Base-by-base conservation (phyloP, 2,888 invertebrate genomes). In the Hanleya hanleyi region DNA sequence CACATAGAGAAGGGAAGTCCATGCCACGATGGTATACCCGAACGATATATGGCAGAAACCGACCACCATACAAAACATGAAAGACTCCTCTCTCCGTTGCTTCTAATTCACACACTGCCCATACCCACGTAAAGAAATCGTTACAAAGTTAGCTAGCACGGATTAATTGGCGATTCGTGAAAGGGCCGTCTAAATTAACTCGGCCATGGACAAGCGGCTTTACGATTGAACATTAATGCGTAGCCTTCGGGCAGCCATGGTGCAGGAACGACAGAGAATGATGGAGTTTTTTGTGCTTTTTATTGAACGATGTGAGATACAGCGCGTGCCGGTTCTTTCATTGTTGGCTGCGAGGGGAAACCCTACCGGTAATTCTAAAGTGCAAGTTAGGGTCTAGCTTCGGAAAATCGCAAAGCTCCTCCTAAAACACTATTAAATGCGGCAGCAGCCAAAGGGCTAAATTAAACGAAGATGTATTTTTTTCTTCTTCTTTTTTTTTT, bases 161-260 rank as follows among this genome's bases (percentile, higher is more conserved):
- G 57, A 57, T 57, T 57, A 57, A 57, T 57, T 57, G 57, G 26
- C 57, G 29, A 57, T 57, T 57, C 57, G 57, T 57, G 57, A 57
- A 57, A 57, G 57, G 57, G 22, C 57, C 5, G 57, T 57, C 57
- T 57, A 57, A 57, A 57, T 57, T 57, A 57, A 57, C 57, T 57
- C 32, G 57, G 57, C 57, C 26, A 57, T 57, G 57, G 57, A 4
- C 57, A 32, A 57, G 29, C 57, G 29, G 57, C 29, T 57, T 57
- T 57, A 57, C 57, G 57, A 57, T 57, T 57, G 57, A 9, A 57
- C 57, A 57, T 57, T 57, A 57, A 57, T 57, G 57, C 26, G 12
- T n/a, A 57, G 57, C 57, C 57, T 15, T 29, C 9, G 7, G 57
- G 57, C 57, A 22, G 32, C 3, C 57, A 29, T 4, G 29, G 26